These are phyloP conservation scores for Mustela nigripes DNA, from an alignment of 2,113 vertebrate species.

Conservation along the genomic window DNA sequence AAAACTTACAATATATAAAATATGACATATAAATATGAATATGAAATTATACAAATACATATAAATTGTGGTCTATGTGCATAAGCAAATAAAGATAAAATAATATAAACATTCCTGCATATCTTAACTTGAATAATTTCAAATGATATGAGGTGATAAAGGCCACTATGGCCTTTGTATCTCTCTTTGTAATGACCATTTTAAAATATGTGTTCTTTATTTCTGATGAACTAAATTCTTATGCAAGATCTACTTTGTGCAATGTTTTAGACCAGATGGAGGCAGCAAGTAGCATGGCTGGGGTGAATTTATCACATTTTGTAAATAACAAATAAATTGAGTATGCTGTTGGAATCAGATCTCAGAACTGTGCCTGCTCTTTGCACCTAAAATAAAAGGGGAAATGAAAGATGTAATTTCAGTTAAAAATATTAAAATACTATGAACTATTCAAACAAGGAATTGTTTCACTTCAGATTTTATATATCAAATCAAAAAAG, in stretches of 20 bases:
- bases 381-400: background rate
- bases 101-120: background rate
- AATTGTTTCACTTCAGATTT: too few relatives aligned
- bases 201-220: background rate
- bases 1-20: background rate
- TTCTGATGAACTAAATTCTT: background rate
- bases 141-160: background rate
- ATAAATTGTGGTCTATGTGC: background rate
- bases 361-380: background rate
- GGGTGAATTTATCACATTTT: background rate
- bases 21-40: background rate
- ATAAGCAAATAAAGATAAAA: background rate
- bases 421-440: too few relatives aligned
- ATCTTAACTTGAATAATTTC: background rate
- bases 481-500: background rate
- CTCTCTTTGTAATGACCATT: background rate
- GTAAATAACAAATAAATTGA: background rate
- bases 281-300: background rate
- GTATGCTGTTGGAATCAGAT: background rate
- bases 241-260: background rate
- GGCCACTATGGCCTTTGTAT: background rate
- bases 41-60: background rate
- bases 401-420: too few relatives aligned
- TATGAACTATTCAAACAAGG: too few relatives aligned
- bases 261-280: background rate